These are phyloP conservation scores for Ischnura elegans DNA, from an alignment of 2,888 invertebrate species.

Conservation along the genomic window DNA sequence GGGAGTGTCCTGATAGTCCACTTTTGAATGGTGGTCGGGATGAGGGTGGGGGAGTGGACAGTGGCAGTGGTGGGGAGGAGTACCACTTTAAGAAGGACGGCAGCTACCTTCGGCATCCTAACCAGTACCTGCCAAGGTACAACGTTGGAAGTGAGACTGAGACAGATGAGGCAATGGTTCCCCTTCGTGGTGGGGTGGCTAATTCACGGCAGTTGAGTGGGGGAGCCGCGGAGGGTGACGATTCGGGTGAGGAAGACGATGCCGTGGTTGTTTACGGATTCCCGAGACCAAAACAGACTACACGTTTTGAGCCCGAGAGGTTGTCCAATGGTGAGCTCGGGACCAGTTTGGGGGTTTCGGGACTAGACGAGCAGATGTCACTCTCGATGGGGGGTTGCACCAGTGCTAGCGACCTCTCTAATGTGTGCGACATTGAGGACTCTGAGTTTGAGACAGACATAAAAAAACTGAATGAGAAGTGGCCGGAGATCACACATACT, in stretches of 20 bases:
- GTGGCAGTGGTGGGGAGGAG: conserved; percentile 76
- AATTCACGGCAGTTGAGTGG: conserved; percentile 83
- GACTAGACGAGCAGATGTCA: conserved; percentile 85
- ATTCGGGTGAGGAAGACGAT: conserved; percentile 74
- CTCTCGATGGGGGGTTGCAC: conserved; percentile 84
- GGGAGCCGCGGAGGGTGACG: conserved; percentile 77
- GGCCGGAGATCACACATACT: conserved; percentile 78
- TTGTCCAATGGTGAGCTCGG: conserved; percentile 59
- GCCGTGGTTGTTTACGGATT: conserved; percentile 80
- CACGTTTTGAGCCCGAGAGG: conserved; percentile 54
- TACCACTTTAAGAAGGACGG: conserved; percentile 80
- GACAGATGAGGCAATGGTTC: conserved; percentile 73
- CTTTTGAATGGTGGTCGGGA: conserved; percentile 70
- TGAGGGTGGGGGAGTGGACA: conserved; percentile 64
- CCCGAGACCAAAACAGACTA: conserved; percentile 75
- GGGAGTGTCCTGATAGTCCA: conserved; percentile 47
- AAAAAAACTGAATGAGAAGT: conserved; percentile 76
- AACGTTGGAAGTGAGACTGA: conserved; percentile 76
- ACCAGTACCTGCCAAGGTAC: conserved; percentile 88
- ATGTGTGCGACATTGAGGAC: conserved; percentile 94
- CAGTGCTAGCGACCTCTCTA: conserved; percentile 92
- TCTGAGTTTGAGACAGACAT: conserved; percentile 85
- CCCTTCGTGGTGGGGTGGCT: conserved; percentile 69
- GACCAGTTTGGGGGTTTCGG: conserved; percentile 69
- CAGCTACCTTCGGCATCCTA: conserved; percentile 90